Conservation (phyloP, 2,797 vertebrate species). For the Squalus acanthias region DNA sequence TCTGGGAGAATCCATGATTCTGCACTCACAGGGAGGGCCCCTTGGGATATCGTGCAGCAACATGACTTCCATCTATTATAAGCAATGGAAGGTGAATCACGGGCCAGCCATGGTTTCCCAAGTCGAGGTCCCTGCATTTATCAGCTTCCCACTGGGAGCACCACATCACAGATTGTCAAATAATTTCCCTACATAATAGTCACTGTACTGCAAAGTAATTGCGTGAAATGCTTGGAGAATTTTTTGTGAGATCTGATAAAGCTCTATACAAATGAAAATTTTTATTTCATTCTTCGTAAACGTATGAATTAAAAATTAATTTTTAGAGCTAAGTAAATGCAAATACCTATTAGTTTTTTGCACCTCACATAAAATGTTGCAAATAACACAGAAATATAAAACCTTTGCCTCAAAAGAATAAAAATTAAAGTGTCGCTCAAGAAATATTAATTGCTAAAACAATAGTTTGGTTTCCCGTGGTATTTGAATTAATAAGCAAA, state of each 20-base stretch:
- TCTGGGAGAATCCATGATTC: neutral
- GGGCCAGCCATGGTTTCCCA: neutral
- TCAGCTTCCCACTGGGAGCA: neutral
- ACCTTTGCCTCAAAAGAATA: neutral
- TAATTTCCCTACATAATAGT: neutral
- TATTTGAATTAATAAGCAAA: neutral
- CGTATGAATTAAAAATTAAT: neutral
- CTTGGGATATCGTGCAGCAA: neutral
- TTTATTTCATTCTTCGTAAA: neutral
- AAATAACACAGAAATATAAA: neutral
- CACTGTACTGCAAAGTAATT: neutral
- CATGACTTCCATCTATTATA: neutral
- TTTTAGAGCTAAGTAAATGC: neutral
- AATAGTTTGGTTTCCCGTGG: neutral
- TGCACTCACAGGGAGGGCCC: neutral
- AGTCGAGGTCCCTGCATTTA: neutral
- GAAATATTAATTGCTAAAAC: neutral
- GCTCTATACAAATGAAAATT: neutral
- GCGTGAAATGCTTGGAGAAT: neutral
- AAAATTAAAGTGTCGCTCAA: neutral
- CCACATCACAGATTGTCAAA: neutral
- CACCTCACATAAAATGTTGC: neutral
- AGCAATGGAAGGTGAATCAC: neutral
- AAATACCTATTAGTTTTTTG: neutral
- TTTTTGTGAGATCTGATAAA: neutral